These are phyloP conservation scores for Drosophila miranda DNA, from an alignment of 1,140 invertebrate genomes.

Conservation along the genomic window DNA sequence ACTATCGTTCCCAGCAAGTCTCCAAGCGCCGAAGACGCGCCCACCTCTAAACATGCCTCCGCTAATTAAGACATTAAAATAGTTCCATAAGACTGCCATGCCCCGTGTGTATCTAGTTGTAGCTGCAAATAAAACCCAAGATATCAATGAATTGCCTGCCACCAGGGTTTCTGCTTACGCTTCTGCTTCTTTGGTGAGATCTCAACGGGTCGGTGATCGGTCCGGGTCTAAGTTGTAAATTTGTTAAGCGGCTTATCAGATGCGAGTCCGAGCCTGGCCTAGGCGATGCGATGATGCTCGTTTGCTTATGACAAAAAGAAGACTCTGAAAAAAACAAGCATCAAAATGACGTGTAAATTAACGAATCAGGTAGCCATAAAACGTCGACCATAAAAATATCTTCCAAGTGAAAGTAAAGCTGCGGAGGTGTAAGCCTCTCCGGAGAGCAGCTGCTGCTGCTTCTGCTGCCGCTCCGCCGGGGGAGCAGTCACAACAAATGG, in stretches of 20 bases:
- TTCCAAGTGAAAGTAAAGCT: conserved; percentile 59
- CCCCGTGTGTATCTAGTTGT: conserved; percentile 41
- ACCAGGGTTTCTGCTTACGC: conserved; percentile 5
- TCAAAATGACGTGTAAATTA: conserved; percentile 71
- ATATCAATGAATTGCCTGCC: conserved; percentile 42
- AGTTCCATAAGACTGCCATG: conserved; percentile 57
- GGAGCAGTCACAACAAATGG: conserved; percentile 57
- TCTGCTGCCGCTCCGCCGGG: too few species aligned
- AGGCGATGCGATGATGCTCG: conserved; percentile 20
- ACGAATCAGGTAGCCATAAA: conserved; percentile 65
- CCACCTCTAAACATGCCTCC: neutral
- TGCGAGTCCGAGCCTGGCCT: conserved; percentile 36
- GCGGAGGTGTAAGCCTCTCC: conserved; percentile 13
- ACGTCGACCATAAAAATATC: conserved; percentile 55
- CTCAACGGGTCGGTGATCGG: conserved; percentile 14
- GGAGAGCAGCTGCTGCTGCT: too few species aligned
- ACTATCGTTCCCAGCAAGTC: conserved; percentile 20
- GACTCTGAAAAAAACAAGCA: conserved; percentile 16
- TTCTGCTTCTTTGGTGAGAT: conserved; percentile 11
- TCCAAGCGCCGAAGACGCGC: conserved; percentile 33
- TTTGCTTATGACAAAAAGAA: conserved; percentile 30
- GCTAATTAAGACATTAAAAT: conserved; percentile 63
- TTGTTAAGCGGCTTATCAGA: conserved; percentile 67
- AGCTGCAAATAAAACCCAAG: conserved; percentile 52
- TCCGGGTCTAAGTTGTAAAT: conserved; percentile 39